These are phyloP conservation scores for Helicolenus hilgendorfi DNA, from an alignment of 2,797 vertebrate genomes.

Conservation along the genomic window DNA sequence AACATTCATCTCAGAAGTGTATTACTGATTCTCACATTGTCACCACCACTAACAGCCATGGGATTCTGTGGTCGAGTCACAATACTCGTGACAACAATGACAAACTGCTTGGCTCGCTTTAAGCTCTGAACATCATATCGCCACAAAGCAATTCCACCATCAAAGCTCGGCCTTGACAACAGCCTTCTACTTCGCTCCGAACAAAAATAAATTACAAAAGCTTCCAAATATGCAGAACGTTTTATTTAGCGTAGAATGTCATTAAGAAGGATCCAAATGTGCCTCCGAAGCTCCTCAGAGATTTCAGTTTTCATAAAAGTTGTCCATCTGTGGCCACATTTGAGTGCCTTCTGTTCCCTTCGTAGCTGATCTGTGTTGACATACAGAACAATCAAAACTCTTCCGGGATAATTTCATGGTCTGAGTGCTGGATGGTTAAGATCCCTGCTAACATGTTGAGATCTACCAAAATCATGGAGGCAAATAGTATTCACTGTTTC, in stretches of 20 bases:
- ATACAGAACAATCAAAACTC: not conserved
- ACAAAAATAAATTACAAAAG: constrained; percentile 53
- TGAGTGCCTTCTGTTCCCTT: constrained; percentile 33
- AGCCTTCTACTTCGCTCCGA: constrained; percentile 19
- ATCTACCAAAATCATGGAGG: not conserved
- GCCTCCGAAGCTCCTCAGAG: constrained; percentile 28
- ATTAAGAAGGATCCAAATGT: constrained; percentile 53
- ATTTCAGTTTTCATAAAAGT: constrained; percentile 42
- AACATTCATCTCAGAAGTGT: constrained; percentile 59
- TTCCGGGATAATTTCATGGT: not conserved
- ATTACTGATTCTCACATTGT: constrained; percentile 67
- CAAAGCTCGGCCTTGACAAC: constrained; percentile 57
- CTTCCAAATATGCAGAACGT: constrained; percentile 46
- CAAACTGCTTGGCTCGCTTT: constrained; percentile 56
- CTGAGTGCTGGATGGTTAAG: not conserved
- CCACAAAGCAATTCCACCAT: constrained; percentile 55
- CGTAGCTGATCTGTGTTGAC: constrained; percentile 6
- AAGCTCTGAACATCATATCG: constrained; percentile 54
- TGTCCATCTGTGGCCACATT: constrained; percentile 54
- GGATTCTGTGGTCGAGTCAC: constrained; percentile 59
- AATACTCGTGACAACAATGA: constrained; percentile 74
- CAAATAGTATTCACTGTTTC: not conserved
- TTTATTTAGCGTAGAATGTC: constrained; percentile 61
- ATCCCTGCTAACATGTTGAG: not conserved
- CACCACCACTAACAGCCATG: constrained; percentile 47